Evolutionary conservation across 2,888 invertebrate species (phyloP).

Genomic region (Plemyria rubiginata): DNA sequence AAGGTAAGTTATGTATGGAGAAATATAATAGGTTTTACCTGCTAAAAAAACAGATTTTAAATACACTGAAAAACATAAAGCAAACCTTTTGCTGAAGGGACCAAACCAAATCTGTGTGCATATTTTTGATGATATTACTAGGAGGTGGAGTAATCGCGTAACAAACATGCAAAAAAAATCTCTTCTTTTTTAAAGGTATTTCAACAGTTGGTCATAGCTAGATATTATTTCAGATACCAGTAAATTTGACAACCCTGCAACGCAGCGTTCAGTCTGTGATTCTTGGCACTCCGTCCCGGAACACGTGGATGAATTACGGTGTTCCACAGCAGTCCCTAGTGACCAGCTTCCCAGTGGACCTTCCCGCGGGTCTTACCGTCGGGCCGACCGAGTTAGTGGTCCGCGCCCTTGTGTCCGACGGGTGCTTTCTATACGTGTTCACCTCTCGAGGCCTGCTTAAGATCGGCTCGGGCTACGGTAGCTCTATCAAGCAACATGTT

Average conservation of each 20-base stretch:
- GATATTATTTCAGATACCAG: conserved; percentile 88
- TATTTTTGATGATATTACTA: too few relatives aligned
- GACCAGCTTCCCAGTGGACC: conserved; percentile 86
- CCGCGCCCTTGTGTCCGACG: conserved; percentile 93
- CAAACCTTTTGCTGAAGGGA: too few relatives aligned
- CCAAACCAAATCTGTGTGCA: too few relatives aligned
- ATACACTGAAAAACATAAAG: too few relatives aligned
- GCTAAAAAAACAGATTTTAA: too few relatives aligned
- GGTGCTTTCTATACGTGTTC: conserved; percentile 94
- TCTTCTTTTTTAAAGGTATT: background rate
- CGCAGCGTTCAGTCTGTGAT: conserved; percentile 95
- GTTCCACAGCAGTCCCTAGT: conserved; percentile 91
- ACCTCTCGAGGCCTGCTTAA: conserved; percentile 94
- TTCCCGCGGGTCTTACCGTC: conserved; percentile 61
- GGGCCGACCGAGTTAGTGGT: conserved; percentile 71
- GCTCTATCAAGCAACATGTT: conserved; percentile 95
- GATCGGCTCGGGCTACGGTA: conserved; percentile 97
- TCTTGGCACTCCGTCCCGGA: conserved; percentile 92
- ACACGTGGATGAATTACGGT: conserved; percentile 95
- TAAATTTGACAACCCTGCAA: conserved; percentile 93
- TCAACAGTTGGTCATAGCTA: background rate
- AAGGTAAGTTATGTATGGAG: conserved; percentile 78
- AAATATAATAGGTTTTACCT: too few relatives aligned
- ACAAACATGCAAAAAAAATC: too few relatives aligned
- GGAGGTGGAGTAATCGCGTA: too few relatives aligned